A percentile compares a stretch with the other conserved stretches of the same genome.
Evolutionary conservation across 2,113 vertebrate genomes (phyloP).

Genomic region (Fregetta grallaria): DNA sequence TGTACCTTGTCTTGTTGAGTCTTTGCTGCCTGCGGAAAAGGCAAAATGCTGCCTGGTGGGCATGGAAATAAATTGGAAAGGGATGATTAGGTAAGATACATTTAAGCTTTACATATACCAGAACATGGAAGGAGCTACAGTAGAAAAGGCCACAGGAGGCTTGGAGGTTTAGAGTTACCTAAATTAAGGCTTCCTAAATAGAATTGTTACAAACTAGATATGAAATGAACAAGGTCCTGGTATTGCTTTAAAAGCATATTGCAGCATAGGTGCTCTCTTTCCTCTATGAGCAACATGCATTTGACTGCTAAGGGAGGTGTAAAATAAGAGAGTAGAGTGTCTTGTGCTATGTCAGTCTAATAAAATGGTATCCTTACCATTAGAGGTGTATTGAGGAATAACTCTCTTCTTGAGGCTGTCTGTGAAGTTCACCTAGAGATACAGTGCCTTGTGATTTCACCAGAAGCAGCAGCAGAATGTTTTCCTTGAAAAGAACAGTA

Average conservation of each 20-base stretch:
- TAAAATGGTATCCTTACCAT: background rate
- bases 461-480: background rate
- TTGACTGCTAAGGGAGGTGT: background rate
- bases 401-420: background rate
- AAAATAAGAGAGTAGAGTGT: background rate
- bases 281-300: accelerated
- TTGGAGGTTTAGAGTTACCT: background rate
- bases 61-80: background rate
- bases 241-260: background rate
- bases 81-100: background rate
- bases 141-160: background rate
- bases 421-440: background rate
- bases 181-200: background rate
- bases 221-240: accelerated
- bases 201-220: background rate
- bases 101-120: background rate
- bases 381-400: background rate
- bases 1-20: background rate
- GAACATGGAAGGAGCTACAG: background rate
- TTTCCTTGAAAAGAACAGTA: background rate
- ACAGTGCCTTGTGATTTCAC: background rate
- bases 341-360: background rate
- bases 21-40: background rate
- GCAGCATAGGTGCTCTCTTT: background rate
- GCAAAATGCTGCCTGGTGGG: background rate